Percentiles rank a stretch among this genome's conserved stretches.
Evolutionary conservation across 2,888 invertebrate species (phyloP).

Genomic region (Drosophila siamana): DNA sequence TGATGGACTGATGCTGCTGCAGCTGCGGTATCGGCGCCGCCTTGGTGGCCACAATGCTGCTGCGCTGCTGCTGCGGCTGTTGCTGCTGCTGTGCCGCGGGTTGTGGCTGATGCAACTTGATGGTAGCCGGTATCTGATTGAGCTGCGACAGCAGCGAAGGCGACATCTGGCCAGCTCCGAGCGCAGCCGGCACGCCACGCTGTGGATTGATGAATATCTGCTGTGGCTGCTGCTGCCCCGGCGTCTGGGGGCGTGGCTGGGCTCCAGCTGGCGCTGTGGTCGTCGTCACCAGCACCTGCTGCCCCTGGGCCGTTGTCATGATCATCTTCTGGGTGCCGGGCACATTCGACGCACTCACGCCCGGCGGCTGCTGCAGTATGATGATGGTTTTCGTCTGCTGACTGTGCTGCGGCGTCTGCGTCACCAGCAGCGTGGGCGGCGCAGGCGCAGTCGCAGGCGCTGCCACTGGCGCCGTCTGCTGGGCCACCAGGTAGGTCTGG

Average conservation of each 20-base stretch:
- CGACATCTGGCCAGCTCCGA: slow-evolving; percentile 87
- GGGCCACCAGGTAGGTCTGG: slow-evolving; percentile 89
- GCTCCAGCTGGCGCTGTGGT: slow-evolving; percentile 61
- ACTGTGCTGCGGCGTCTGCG: slow-evolving; percentile 89
- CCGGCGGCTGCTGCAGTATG: slow-evolving; percentile 88
- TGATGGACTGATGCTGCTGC: slow-evolving; percentile 83
- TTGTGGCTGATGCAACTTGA: slow-evolving; percentile 86
- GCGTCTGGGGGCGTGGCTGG: slow-evolving; percentile 45
- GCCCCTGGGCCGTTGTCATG: slow-evolving; percentile 88
- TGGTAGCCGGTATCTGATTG: slow-evolving; percentile 85
- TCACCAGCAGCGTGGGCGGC: slow-evolving; percentile 87
- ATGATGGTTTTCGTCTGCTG: slow-evolving; percentile 90
- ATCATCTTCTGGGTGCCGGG: slow-evolving; percentile 87
- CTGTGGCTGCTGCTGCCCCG: slow-evolving; percentile 48
- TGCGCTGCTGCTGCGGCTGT: slow-evolving; percentile 44
- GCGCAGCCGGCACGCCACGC: slow-evolving; percentile 71
- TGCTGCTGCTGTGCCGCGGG: slow-evolving; percentile 58
- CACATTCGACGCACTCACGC: slow-evolving; percentile 60
- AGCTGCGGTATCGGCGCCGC: slow-evolving; percentile 87
- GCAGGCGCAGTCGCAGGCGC: slow-evolving; percentile 86
- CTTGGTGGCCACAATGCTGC: slow-evolving; percentile 49
- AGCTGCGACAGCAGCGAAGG: slow-evolving; percentile 83
- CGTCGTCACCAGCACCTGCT: slow-evolving; percentile 88
- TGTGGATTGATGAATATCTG: slow-evolving; percentile 66
- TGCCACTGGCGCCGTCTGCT: slow-evolving; percentile 86